Conservation (phyloP, 2,797 vertebrate genomes). For the Brachyalestes nurse region DNA sequence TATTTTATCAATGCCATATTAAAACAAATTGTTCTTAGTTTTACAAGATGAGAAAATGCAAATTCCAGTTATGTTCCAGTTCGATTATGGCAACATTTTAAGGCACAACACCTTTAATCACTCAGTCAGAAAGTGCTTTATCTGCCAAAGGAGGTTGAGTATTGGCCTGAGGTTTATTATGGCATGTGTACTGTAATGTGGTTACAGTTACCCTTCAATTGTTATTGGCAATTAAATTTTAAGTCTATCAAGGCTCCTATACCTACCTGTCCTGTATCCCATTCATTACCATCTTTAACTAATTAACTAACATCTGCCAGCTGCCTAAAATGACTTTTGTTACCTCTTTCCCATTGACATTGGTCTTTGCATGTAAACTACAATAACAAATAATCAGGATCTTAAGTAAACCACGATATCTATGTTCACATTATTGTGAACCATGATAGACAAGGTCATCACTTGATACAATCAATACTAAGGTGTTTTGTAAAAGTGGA, state of each 20-base stretch:
- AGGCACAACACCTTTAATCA: neutral
- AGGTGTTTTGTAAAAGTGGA: neutral
- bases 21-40: neutral
- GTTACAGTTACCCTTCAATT: too few relatives aligned
- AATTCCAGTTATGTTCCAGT: neutral
- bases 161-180: neutral
- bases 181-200: neutral
- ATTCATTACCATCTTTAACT: neutral
- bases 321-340: neutral
- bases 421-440: neutral
- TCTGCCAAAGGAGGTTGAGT: neutral
- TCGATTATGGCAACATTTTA: neutral
- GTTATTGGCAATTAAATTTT: too few relatives aligned
- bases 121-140: neutral
- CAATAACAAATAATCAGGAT: neutral
- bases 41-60: neutral
- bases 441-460: neutral
- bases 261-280: too few relatives aligned
- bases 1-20: constrained; percentile 7
- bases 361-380: neutral
- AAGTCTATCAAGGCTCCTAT: too few relatives aligned
- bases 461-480: neutral
- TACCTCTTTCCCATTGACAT: neutral
- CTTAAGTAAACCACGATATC: neutral
- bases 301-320: neutral